Evolutionary conservation across 2,888 invertebrate species (phyloP).

Genomic region (Punctoribates punctum): DNA sequence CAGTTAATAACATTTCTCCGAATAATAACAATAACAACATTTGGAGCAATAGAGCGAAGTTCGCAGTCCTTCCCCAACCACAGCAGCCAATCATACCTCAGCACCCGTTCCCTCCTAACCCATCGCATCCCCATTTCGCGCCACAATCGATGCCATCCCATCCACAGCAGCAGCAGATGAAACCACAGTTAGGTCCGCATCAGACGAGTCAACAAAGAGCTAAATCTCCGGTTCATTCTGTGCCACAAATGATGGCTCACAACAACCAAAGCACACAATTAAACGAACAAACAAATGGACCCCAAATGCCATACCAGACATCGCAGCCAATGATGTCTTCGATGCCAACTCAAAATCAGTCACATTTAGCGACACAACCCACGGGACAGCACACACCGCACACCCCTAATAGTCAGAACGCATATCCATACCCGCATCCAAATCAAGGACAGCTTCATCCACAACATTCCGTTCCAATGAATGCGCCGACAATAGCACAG

Average conservation of each 20-base stretch:
- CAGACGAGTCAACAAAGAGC: constrained; percentile 3
- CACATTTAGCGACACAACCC: constrained; percentile 14
- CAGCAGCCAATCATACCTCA: constrained; percentile 15
- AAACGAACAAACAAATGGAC: constrained; percentile 13
- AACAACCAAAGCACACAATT: not conserved
- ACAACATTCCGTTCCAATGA: not conserved
- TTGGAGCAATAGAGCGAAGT: not conserved
- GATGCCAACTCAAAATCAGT: not conserved
- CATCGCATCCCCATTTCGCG: not conserved
- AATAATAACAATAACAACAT: constrained; percentile 3
- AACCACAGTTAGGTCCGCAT: not conserved
- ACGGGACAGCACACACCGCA: not conserved
- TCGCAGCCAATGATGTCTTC: not conserved
- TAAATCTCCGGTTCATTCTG: not conserved
- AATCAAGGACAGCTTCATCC: not conserved
- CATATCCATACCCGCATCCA: not conserved
- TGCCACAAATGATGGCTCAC: not conserved
- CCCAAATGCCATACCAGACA: not conserved
- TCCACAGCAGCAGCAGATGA: not conserved
- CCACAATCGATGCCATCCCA: not conserved
- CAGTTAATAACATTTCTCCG: not conserved
- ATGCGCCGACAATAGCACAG: not conserved
- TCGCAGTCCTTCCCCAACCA: not conserved
- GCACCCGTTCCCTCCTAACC: not conserved
- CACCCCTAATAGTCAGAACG: not conserved